Evolutionary conservation across 2,888 invertebrate genomes (phyloP).

Genomic region (Steinernema hermaphroditum): DNA sequence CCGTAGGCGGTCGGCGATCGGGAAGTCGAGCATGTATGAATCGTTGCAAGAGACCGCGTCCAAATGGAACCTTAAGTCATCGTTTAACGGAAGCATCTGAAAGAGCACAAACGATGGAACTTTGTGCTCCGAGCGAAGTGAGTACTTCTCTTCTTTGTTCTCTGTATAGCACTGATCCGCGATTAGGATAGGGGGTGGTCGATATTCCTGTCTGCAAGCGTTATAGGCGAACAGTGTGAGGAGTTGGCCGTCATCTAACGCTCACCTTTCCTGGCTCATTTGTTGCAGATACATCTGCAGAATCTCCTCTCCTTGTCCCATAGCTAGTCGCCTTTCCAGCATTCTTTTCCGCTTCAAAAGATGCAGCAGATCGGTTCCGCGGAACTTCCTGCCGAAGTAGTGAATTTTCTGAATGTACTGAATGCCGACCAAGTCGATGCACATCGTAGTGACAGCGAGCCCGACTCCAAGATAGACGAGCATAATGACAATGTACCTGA

Average conservation of each 20-base stretch:
- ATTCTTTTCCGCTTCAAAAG: slow-evolving; percentile 62
- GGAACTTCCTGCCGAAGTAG: slow-evolving; percentile 67
- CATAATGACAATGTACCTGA: slow-evolving; percentile 64
- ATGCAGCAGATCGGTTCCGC: slow-evolving; percentile 65
- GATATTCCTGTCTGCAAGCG: slow-evolving; percentile 8
- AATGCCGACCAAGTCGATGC: slow-evolving; percentile 67
- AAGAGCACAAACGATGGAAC: not conserved
- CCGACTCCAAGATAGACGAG: slow-evolving; percentile 66
- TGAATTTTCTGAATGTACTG: slow-evolving; percentile 67
- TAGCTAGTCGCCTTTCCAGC: slow-evolving; percentile 63
- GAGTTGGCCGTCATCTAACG: not conserved
- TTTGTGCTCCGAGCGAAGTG: slow-evolving; percentile 39
- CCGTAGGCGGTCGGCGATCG: not conserved
- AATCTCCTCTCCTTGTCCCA: slow-evolving; percentile 64
- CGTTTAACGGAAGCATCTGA: not conserved
- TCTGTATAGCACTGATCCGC: slow-evolving; percentile 31
- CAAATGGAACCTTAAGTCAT: not conserved
- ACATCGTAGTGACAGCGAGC: slow-evolving; percentile 67
- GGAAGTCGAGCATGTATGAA: slow-evolving; percentile 10
- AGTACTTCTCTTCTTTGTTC: slow-evolving; percentile 41
- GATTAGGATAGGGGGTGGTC: slow-evolving; percentile 11
- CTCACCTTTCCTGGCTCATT: slow-evolving; percentile 36
- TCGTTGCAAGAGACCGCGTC: slow-evolving; percentile 22
- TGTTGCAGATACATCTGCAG: slow-evolving; percentile 57
- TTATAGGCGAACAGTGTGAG: no score